Percentiles rank a stretch among this genome's conserved stretches.
Evolutionary conservation across 2,113 vertebrate genomes (phyloP).

Genomic region (Silurus glanis): DNA sequence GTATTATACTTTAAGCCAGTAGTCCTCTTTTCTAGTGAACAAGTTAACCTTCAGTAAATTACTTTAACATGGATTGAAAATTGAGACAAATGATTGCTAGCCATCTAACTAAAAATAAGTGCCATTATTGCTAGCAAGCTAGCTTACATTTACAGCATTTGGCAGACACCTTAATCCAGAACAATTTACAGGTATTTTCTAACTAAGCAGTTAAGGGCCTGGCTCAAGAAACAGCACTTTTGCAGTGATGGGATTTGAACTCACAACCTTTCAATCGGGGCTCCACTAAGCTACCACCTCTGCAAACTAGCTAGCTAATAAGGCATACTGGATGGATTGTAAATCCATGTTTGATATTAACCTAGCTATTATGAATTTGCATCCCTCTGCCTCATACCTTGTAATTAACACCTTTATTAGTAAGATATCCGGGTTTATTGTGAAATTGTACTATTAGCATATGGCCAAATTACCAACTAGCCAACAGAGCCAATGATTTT

Average conservation of each 20-base stretch:
- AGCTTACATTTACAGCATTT: background rate
- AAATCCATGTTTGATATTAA: background rate
- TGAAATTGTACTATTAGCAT: background rate
- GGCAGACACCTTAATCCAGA: too few relatives aligned
- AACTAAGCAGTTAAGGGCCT: too few relatives aligned
- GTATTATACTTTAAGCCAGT: background rate
- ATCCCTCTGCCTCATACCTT: background rate
- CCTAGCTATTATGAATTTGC: background rate
- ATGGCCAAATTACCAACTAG: background rate
- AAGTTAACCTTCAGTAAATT: background rate
- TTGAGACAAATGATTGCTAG: background rate
- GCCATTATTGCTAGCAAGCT: background rate
- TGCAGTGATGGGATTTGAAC: too few relatives aligned
- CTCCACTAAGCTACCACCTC: background rate
- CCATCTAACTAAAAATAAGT: background rate
- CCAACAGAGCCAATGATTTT: background rate
- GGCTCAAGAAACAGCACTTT: too few relatives aligned
- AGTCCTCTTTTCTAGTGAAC: background rate
- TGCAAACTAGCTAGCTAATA: background rate
- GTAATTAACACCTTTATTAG: background rate
- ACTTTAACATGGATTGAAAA: background rate
- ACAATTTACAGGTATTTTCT: too few relatives aligned
- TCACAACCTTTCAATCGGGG: too few relatives aligned
- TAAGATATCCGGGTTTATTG: background rate
- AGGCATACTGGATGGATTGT: background rate